A percentile compares a stretch with the other conserved stretches of the same genome.
phyloP scores from a whole-genome alignment of 2,888 invertebrate species.

The Miltochrista miniata region DNA sequence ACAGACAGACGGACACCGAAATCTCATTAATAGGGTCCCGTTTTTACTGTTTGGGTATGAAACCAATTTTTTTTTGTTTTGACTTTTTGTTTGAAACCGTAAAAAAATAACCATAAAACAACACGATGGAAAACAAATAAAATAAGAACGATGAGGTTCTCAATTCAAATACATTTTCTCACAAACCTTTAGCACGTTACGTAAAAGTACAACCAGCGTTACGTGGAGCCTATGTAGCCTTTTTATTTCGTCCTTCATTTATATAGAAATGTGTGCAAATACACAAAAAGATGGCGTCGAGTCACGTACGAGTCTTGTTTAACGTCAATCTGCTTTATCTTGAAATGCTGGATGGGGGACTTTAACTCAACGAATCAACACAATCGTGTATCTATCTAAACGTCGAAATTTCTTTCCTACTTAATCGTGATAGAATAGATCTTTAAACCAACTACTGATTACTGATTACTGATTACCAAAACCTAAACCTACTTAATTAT shows the following conservation, averaged over 20 bases:
- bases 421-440: no score
- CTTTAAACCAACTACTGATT: no score
- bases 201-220: neutral
- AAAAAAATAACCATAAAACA: no score
- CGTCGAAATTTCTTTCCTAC: neutral
- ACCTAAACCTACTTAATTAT: no score
- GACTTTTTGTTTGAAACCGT: no score
- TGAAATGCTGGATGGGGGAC: conserved; percentile 15
- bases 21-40: no score
- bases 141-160: neutral
- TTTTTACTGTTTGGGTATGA: no score
- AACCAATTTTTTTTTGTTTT: no score
- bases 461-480: no score
- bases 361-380: conserved; percentile 28
- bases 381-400: conserved; percentile 1
- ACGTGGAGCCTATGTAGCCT: conserved; percentile 12
- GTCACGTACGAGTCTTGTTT: conserved; percentile 35
- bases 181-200: conserved; percentile 1
- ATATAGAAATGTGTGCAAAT: conserved; percentile 29
- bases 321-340: conserved; percentile 31
- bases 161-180: neutral
- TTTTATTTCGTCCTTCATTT: conserved; percentile 21
- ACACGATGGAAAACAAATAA: no score
- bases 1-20: no score
- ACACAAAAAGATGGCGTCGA: conserved; percentile 20